These are phyloP conservation scores for Hyaena hyaena DNA, from an alignment of 2,113 vertebrate genomes.

Conservation along the genomic window DNA sequence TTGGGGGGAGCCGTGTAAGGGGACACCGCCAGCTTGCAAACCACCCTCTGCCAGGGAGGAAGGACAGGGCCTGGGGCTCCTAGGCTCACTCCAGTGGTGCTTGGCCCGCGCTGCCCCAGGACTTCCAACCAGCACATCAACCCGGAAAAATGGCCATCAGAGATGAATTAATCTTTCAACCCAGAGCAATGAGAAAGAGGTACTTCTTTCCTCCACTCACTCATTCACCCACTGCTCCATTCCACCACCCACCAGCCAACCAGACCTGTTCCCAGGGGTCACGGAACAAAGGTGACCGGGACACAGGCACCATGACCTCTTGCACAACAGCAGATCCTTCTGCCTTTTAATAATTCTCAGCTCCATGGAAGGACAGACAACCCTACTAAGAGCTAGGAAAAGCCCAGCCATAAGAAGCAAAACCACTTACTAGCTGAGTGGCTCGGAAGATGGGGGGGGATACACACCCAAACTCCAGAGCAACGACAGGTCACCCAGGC, in stretches of 20 bases:
- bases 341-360: not conserved
- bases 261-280: not conserved
- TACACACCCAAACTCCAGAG: not conserved
- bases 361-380: not conserved
- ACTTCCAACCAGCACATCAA: not conserved
- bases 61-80: not conserved
- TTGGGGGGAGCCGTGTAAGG: not conserved
- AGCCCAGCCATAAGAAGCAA: not conserved
- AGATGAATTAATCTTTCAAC: not conserved
- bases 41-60: not conserved
- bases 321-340: not conserved
- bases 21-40: not conserved
- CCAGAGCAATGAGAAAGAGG: too few species aligned
- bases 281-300: not conserved
- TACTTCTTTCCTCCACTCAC: not conserved
- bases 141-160: not conserved
- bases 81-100: not conserved
- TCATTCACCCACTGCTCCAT: not conserved
- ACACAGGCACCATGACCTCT: not conserved
- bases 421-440: not conserved
- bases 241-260: not conserved
- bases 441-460: not conserved
- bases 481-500: not conserved
- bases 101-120: not conserved
- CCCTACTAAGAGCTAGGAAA: not conserved